phyloP scores from a whole-genome alignment of 2,797 vertebrate genomes.

The Ficedula albicollis region DNA sequence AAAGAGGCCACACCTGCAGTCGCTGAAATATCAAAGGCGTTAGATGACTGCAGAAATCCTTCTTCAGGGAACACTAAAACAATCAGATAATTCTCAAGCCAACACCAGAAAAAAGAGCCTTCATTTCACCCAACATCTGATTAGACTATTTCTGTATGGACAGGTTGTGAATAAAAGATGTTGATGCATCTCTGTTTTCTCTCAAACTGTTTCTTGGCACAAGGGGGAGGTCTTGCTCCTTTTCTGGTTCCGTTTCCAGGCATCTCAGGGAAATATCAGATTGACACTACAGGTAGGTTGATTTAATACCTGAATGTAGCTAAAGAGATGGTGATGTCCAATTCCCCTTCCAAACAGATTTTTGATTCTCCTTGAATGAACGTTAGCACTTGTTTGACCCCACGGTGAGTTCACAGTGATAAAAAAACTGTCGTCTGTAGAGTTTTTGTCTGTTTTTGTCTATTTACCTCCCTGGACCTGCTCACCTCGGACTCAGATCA shows the following conservation, averaged over 20 bases:
- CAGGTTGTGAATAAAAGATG: neutral
- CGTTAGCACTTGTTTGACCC: neutral
- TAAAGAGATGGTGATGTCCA: neutral
- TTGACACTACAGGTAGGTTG: neutral
- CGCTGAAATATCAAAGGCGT: neutral
- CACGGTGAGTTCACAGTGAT: neutral
- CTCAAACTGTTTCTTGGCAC: slow-evolving; percentile 13
- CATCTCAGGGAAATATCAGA: neutral
- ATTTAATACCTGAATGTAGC: neutral
- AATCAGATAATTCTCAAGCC: neutral
- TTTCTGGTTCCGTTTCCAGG: neutral
- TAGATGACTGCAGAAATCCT: neutral
- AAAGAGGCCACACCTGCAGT: accelerated
- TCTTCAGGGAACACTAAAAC: neutral
- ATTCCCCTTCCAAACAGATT: neutral
- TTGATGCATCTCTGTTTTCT: neutral
- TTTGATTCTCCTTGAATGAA: neutral
- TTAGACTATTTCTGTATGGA: neutral
- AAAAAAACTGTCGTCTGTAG: neutral
- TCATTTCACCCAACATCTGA: neutral
- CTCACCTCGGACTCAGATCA: neutral
- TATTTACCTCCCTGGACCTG: neutral
- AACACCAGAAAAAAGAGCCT: neutral
- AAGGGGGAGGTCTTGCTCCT: slow-evolving; percentile 57
- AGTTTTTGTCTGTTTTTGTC: neutral